Conservation (phyloP, 2,797 vertebrate genomes). For the Hydrophis major region DNA sequence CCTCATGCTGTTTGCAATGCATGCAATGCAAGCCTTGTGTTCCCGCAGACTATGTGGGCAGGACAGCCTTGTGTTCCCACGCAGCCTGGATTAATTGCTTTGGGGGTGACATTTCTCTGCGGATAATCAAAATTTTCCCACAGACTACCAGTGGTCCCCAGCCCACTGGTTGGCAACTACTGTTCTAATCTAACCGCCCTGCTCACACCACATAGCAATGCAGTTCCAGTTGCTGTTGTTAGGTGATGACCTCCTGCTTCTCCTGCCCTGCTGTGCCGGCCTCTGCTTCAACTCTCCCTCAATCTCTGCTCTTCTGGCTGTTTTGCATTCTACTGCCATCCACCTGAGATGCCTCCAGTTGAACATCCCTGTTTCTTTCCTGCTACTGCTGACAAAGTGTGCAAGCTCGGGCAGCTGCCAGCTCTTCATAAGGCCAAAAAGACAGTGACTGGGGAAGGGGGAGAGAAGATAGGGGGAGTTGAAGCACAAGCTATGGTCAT, state of each 20-base stretch:
- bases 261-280: background rate
- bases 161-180: too few relatives aligned
- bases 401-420: background rate
- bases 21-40: too few relatives aligned
- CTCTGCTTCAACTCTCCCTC: background rate
- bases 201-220: background rate
- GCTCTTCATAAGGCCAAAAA: background rate
- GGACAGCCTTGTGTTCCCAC: too few relatives aligned
- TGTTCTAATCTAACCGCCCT: too few relatives aligned
- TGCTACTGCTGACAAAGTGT: background rate
- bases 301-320: background rate
- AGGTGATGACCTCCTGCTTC: background rate
- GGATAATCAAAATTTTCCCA: too few relatives aligned
- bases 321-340: background rate
- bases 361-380: background rate
- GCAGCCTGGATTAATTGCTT: too few relatives aligned
- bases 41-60: too few relatives aligned
- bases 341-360: background rate
- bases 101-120: too few relatives aligned
- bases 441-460: background rate
- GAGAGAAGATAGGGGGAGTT: background rate
- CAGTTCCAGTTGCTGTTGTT: background rate
- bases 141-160: too few relatives aligned
- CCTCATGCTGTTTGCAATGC: too few relatives aligned
- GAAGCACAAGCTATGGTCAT: background rate